Evolutionary conservation across 2,888 invertebrate species (phyloP), one percentile per base, ranked within the genome.

Genomic region (Frankliniella intonsa): DNA sequence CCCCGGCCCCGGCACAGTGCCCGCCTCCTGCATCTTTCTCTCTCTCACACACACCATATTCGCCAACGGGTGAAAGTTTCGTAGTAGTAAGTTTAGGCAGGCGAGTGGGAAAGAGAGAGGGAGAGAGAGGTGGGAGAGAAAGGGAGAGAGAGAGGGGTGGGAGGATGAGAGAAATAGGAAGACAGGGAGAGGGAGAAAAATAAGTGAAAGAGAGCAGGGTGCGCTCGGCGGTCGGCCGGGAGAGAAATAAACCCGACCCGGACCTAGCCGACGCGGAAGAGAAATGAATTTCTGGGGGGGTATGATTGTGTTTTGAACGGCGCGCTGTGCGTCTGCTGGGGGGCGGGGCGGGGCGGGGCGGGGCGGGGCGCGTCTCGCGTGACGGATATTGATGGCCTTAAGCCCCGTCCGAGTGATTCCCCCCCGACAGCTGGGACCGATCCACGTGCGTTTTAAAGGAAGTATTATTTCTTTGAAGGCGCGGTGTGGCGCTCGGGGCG

Each of bases 371-470:
- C 65, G 19, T 14, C 19, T 19, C n/a, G n/a, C 69, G 10, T 69
- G 69, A 69, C 69, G 69, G 69, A 69, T 69, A 69, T 69, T 69
- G 69, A 69, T 69, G 69, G 69, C n/a, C n/a, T n/a, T n/a, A n/a
- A n/a, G n/a, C n/a, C n/a, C n/a, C 69, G 69, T 69, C n/a, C 69
- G 22, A 69, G 69, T 69, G 69, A 69, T 69, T 69, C 22, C 22
- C 69, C 69, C 69, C n/a, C 38, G 38, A 69, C 69, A 69, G 69
- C 69, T 69, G 65, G 55, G 55, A 55, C 55, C 17, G 55, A 55
- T 55, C 55, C 55, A 38, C 55, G 55, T 55, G 55, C 19, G 17
- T 19, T 14, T 55, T 19, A 5, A 55, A 5, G 14, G 55, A 14
- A 19, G 55, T 55, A 55, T 55, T 55, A 19, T 55, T 55, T 14